Base-by-base conservation (phyloP, 1,140 invertebrate species). In the Nephotettix cincticeps region DNA sequence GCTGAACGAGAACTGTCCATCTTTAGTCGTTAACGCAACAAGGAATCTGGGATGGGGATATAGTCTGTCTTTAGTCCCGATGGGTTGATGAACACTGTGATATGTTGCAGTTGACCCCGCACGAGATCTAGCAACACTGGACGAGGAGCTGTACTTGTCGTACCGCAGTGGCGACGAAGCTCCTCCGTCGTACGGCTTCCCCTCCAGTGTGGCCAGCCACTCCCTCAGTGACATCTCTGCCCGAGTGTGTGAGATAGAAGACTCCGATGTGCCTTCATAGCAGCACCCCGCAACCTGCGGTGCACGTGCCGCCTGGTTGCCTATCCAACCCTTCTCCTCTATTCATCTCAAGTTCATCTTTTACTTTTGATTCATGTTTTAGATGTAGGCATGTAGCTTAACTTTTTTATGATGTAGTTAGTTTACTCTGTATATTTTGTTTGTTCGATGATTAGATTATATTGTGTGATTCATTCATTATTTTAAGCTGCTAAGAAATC, bases 161-260 rank as follows among this genome's bases (percentile, higher is more conserved):
- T 90, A 90, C 77, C 88, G 88, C 76, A 88, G 87, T 76, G 90
- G 90, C 74, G 86, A 86, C 75, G 84, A 86, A 74, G 87, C 87
- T 73, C 85, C 89, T 76, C 85, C 87, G 77, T 85, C 86, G 76
- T 90, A 89, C 78, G 88, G 88, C 76, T 89, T 90, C 75, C 88
- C 88, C 23, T 71, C 72, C 21, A 75, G 71, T 54, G 75, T 77
- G 66, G 72, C 74, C 14, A 91, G 88, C 72, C 91, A 91, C 78
- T 90, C 88, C 72, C 91, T 91, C 78, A 95, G 93, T 81, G 93
- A 95, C 80, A 84, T 95, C 64, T 95, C 93, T 23, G 89, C 93
- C 25, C 90, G 92, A 82, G 85, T 96, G 30, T 96, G 94, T 85
- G 94, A 96, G 85, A 95, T 96, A 78, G 94, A 96, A 82, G 94